A percentile compares a stretch with the other conserved stretches of the same genome.
Evolutionary conservation across 2,113 vertebrate species (phyloP).

Genomic region (Centropus unirufus): DNA sequence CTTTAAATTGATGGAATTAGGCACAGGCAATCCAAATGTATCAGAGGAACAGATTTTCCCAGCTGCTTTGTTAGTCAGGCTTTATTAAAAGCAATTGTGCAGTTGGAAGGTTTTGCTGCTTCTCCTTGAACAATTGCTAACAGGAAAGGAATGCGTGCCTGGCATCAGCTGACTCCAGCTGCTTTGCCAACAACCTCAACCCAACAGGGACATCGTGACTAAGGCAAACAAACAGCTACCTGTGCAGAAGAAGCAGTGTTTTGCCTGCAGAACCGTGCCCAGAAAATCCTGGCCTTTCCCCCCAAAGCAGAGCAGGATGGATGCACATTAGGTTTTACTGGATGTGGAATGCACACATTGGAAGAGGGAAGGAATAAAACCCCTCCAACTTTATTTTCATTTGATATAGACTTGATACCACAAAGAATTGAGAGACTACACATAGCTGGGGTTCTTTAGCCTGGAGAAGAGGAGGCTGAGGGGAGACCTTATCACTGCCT

Average conservation of each 20-base stretch:
- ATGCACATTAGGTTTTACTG: not conserved
- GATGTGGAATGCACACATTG: not conserved
- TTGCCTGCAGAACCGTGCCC: not conserved
- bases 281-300: not conserved
- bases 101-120: not conserved
- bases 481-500: too few relatives aligned
- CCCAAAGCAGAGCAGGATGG: not conserved
- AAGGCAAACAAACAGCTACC: not conserved
- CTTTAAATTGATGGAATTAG: not conserved
- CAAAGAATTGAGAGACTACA: not conserved
- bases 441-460: too few relatives aligned
- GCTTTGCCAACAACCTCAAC: conserved; percentile 25
- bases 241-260: not conserved
- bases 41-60: not conserved
- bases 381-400: not conserved
- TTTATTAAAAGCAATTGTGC: not conserved
- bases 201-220: not conserved
- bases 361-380: not conserved
- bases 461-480: too few relatives aligned
- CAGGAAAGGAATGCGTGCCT: not conserved
- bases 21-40: not conserved
- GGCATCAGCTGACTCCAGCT: not conserved
- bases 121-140: conserved; percentile 2
- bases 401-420: not conserved
- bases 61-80: not conserved